Evolutionary conservation across 2,888 invertebrate species (phyloP).

Genomic region (Sussaba pulchella): DNA sequence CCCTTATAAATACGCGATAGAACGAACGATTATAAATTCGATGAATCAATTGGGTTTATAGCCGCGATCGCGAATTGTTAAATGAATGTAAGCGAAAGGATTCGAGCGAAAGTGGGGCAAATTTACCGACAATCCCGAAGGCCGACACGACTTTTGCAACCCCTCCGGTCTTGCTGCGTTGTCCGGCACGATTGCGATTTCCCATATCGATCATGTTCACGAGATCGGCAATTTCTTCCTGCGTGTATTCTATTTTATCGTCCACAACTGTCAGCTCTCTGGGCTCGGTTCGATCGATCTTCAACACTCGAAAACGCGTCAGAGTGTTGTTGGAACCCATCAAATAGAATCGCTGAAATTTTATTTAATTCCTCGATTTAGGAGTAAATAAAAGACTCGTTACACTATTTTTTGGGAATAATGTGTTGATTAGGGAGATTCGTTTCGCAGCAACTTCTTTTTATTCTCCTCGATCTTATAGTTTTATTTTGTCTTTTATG

Average conservation of each 20-base stretch:
- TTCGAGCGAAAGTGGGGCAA: neutral
- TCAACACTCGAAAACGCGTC: constrained; percentile 95
- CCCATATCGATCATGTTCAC: constrained; percentile 91
- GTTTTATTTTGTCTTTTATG: too few relatives aligned
- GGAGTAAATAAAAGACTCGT: neutral
- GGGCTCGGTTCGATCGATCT: constrained; percentile 96
- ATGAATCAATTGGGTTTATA: constrained; percentile 1
- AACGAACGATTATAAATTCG: neutral
- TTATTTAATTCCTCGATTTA: constrained; percentile 42
- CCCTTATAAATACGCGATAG: neutral
- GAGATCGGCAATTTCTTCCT: constrained; percentile 93
- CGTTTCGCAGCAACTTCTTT: too few relatives aligned
- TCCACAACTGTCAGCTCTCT: constrained; percentile 93
- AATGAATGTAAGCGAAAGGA: constrained; percentile 18
- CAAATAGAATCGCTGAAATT: constrained; percentile 93
- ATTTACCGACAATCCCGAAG: constrained; percentile 96
- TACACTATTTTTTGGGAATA: neutral
- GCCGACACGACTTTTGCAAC: constrained; percentile 93
- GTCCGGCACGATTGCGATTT: constrained; percentile 87
- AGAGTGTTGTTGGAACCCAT: constrained; percentile 98
- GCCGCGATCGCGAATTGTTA: neutral
- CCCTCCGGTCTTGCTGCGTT: constrained; percentile 85
- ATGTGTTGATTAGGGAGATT: neutral
- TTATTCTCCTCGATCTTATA: too few relatives aligned
- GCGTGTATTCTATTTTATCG: constrained; percentile 96